Conservation (phyloP, 2,797 vertebrate species). For the Acipenser transmontanus region DNA sequence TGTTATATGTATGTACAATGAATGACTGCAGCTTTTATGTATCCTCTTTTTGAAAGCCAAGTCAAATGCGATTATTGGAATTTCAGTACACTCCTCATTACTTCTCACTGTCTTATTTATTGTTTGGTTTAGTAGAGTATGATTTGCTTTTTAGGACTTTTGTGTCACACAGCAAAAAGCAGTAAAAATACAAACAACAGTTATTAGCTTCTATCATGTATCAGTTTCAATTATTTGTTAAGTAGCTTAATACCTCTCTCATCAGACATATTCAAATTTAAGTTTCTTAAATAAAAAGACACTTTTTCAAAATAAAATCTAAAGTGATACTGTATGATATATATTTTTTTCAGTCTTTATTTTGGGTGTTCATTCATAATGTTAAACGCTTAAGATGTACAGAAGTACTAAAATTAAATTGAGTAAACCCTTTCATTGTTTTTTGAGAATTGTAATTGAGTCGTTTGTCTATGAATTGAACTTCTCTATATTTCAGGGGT, state of each 20-base stretch:
- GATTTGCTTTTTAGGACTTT: slow-evolving; percentile 15
- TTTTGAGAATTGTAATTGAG: too few species aligned
- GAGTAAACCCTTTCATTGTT: too few species aligned
- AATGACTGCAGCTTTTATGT: not conserved
- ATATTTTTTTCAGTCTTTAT: too few species aligned
- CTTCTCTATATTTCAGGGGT: too few species aligned
- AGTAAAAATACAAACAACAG: slow-evolving; percentile 5
- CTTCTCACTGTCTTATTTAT: slow-evolving; percentile 7
- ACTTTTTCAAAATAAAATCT: too few species aligned
- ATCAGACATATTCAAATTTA: too few species aligned
- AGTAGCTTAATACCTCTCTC: not conserved
- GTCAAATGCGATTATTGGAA: slow-evolving; percentile 15
- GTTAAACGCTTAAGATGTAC: too few species aligned
- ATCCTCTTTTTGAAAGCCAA: not conserved
- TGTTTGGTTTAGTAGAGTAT: not conserved
- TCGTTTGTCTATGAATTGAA: too few species aligned
- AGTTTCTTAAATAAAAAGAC: too few species aligned
- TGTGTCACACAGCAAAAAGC: slow-evolving; percentile 4
- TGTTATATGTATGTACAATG: not conserved
- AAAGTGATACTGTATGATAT: too few species aligned
- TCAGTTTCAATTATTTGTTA: slow-evolving; percentile 1
- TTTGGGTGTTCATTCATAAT: too few species aligned
- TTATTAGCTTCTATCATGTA: slow-evolving; percentile 9
- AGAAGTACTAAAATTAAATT: too few species aligned
- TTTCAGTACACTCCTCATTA: slow-evolving; percentile 7